A percentile compares a stretch with the other conserved stretches of the same genome.
phyloP scores from a whole-genome alignment of 2,113 vertebrate genomes.

The Xiphias gladius region DNA sequence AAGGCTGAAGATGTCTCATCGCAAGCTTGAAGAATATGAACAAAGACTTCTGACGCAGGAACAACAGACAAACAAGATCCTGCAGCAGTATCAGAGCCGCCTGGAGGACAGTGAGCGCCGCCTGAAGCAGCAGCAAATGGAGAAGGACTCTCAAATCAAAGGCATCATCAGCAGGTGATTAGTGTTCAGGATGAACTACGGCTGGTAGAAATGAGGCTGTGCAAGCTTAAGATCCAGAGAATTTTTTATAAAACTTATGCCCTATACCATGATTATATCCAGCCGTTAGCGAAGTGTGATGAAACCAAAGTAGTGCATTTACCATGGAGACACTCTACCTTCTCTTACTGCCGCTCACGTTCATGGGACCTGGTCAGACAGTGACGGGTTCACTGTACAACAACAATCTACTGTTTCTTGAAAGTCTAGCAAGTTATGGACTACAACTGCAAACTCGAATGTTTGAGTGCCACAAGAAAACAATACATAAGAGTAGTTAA shows the following conservation, averaged over 20 bases:
- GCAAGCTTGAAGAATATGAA: slow-evolving; percentile 97
- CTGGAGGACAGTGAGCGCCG: slow-evolving; percentile 96
- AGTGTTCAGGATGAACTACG: slow-evolving; percentile 26
- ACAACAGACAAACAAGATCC: slow-evolving; percentile 94
- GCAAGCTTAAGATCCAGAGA: background rate
- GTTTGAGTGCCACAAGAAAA: background rate
- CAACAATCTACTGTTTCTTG: background rate
- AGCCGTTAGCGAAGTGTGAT: background rate
- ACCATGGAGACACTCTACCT: background rate
- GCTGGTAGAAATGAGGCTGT: background rate
- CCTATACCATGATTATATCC: background rate
- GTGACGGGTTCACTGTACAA: background rate
- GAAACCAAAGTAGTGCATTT: background rate
- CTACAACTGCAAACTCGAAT: background rate
- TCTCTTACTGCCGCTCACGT: background rate
- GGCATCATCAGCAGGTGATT: slow-evolving; percentile 96
- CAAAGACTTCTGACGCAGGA: slow-evolving; percentile 91
- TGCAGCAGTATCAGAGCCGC: slow-evolving; percentile 93
- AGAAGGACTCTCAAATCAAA: slow-evolving; percentile 97
- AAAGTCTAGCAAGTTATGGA: background rate
- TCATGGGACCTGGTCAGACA: background rate
- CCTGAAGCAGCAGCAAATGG: slow-evolving; percentile 92
- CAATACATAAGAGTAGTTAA: background rate
- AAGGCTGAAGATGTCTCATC: slow-evolving; percentile 95
- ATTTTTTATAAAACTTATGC: background rate